phyloP scores from a whole-genome alignment of 2,888 invertebrate species.

The Drymonia ruficornis region DNA sequence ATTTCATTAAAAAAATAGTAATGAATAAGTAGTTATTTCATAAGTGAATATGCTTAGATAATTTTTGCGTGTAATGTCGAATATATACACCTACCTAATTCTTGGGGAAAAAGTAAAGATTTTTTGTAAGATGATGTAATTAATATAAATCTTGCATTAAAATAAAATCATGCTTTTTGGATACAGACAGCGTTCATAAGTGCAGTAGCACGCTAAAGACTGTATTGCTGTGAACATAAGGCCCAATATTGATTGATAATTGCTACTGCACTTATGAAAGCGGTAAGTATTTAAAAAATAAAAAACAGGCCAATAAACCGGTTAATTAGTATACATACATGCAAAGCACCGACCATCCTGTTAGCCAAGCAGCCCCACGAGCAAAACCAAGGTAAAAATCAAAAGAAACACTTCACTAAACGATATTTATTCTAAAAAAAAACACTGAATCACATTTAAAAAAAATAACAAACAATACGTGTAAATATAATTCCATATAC shows the following conservation, averaged over 20 bases:
- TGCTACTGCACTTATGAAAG: not conserved
- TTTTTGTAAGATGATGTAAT: no score
- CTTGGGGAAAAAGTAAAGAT: no score
- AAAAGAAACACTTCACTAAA: conserved; percentile 55
- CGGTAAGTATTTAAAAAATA: not conserved
- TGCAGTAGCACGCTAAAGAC: no score
- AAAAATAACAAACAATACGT: conserved; percentile 31
- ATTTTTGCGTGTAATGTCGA: no score
- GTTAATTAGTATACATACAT: conserved; percentile 21
- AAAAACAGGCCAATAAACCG: conserved; percentile 5
- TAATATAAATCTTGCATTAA: not conserved
- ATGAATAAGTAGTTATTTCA: no score
- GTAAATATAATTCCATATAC: conserved; percentile 31
- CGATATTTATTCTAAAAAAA: conserved; percentile 49
- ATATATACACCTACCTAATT: no score
- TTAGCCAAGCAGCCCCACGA: conserved; percentile 45
- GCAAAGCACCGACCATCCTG: conserved; percentile 38
- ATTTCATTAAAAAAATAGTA: no score
- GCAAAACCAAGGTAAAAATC: conserved; percentile 48
- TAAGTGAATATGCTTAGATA: no score
- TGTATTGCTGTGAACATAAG: no score
- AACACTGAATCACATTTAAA: conserved; percentile 32
- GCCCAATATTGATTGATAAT: not conserved
- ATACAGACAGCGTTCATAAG: no score
- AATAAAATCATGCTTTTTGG: no score